Conservation (phyloP, 2,113 vertebrate species). For the Macroglossus sobrinus region DNA sequence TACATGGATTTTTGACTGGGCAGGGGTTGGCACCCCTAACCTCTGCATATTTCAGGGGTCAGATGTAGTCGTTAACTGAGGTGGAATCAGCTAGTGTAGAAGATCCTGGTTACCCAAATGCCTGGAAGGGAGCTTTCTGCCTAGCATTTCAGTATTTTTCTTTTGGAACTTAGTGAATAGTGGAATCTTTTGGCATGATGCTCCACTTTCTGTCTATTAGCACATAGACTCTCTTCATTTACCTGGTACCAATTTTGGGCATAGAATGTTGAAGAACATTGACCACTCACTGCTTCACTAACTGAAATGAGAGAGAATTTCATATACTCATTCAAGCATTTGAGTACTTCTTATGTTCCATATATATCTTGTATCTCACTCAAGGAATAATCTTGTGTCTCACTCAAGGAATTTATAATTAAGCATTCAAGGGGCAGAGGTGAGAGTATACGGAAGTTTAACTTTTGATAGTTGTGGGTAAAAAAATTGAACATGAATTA, state of each 20-base stretch:
- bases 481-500: background rate
- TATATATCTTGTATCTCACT: background rate
- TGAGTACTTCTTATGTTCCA: background rate
- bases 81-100: background rate
- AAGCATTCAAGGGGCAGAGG: background rate
- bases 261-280: background rate
- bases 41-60: background rate
- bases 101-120: background rate
- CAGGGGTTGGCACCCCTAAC: background rate
- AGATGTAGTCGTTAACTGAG: background rate
- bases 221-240: background rate
- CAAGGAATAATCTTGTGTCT: background rate
- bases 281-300: background rate
- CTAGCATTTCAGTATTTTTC: background rate
- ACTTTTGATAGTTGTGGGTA: background rate
- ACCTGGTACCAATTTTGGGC: background rate
- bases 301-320: conserved; percentile 17
- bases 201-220: background rate
- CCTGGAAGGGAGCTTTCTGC: background rate
- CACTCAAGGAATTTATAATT: background rate
- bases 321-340: background rate
- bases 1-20: no score
- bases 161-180: conserved; percentile 20
- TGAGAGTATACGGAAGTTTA: background rate
- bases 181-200: background rate